Conservation (phyloP, 2,113 vertebrate species). For the Lagopus muta region DNA sequence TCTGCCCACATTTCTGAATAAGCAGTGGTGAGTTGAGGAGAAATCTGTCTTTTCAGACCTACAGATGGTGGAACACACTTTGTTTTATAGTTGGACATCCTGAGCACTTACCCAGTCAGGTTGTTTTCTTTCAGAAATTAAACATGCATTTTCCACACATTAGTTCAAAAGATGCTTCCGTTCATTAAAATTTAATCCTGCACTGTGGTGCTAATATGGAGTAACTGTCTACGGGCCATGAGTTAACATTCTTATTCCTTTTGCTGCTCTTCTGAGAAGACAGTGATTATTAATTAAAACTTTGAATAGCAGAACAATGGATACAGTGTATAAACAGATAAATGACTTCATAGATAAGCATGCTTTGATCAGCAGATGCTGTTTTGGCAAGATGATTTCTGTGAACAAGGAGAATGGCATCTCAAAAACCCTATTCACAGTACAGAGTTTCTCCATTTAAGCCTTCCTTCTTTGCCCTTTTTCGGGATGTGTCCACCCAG, state of each 20-base stretch:
- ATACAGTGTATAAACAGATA: background rate
- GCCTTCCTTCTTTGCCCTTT: background rate
- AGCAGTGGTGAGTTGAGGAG: background rate
- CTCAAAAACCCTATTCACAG: background rate
- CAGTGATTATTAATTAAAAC: background rate
- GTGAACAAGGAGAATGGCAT: background rate
- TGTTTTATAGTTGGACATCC: background rate
- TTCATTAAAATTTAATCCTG: background rate
- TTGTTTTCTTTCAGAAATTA: background rate
- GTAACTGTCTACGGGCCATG: background rate
- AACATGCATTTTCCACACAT: background rate
- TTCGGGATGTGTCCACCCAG: background rate
- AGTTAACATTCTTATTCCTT: background rate
- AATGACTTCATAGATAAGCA: background rate
- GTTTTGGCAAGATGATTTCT: background rate
- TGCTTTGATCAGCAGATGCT: background rate
- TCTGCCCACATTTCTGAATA: background rate
- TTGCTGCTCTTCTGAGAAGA: background rate
- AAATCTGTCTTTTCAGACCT: background rate
- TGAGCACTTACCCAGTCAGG: background rate
- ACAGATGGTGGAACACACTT: background rate
- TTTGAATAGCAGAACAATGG: background rate
- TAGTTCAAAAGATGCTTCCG: background rate
- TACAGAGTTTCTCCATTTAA: background rate
- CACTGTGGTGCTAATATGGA: background rate